A percentile compares a stretch with the other conserved stretches of the same genome.
Conservation (phyloP, 2,797 vertebrate genomes). For the Helostoma temminkii region DNA sequence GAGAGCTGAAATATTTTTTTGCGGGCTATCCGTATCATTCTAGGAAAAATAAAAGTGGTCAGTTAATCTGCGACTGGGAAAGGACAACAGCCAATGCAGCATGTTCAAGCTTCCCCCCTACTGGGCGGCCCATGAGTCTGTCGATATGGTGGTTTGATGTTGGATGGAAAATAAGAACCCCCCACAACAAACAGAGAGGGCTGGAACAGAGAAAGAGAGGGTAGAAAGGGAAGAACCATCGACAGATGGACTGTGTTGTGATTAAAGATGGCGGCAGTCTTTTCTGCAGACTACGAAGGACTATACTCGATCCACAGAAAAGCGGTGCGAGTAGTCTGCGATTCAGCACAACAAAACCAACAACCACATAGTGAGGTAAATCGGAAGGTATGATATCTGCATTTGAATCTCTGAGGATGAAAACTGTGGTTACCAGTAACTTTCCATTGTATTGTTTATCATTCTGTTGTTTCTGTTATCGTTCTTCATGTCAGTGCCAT, state of each 20-base stretch:
- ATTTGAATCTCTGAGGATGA: slow-evolving; percentile 63
- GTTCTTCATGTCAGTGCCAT: slow-evolving; percentile 64
- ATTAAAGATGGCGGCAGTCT: slow-evolving; percentile 89
- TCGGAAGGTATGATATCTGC: slow-evolving; percentile 75
- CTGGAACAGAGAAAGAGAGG: slow-evolving; percentile 83
- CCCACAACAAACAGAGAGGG: slow-evolving; percentile 82
- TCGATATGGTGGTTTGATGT: slow-evolving; percentile 86
- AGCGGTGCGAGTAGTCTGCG: slow-evolving; percentile 78
- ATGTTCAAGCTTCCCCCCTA: slow-evolving; percentile 82
- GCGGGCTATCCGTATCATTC: slow-evolving; percentile 67
- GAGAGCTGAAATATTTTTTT: slow-evolving; percentile 73
- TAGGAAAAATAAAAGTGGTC: slow-evolving; percentile 78
- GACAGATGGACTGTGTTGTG: slow-evolving; percentile 86
- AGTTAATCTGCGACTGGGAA: slow-evolving; percentile 81
- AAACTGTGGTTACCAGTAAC: slow-evolving; percentile 58
- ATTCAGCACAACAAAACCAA: slow-evolving; percentile 75
- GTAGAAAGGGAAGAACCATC: slow-evolving; percentile 82
- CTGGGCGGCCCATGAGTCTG: slow-evolving; percentile 83
- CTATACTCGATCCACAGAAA: slow-evolving; percentile 73
- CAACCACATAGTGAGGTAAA: slow-evolving; percentile 75
- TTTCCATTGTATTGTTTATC: slow-evolving; percentile 70
- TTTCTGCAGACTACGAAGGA: slow-evolving; percentile 86
- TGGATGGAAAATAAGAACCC: slow-evolving; percentile 84
- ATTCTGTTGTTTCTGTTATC: slow-evolving; percentile 67
- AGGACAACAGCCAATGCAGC: slow-evolving; percentile 83